phyloP scores from a whole-genome alignment of 2,888 invertebrate genomes.

The Drymonia ruficornis region DNA sequence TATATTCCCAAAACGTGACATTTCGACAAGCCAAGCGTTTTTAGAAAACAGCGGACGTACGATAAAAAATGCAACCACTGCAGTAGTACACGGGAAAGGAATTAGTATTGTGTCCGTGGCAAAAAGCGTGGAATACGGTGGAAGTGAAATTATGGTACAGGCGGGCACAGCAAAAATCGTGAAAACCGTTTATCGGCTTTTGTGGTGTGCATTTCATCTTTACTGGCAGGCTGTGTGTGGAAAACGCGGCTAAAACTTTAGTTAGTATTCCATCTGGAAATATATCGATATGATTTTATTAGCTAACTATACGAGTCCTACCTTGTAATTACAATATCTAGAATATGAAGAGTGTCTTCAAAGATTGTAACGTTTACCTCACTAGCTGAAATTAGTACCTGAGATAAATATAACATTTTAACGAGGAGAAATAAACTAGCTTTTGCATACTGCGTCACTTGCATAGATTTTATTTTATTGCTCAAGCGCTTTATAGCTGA shows the following conservation, averaged over 20 bases:
- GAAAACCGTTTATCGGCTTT: constrained; percentile 15
- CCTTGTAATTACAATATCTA: neutral
- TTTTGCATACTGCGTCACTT: constrained; percentile 2
- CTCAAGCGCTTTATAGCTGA: neutral
- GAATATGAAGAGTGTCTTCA: neutral
- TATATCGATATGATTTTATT: too few species aligned
- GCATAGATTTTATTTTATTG: constrained; percentile 1
- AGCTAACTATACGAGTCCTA: too few species aligned
- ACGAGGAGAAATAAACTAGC: neutral
- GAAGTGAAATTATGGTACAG: constrained; percentile 16
- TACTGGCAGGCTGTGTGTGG: too few species aligned
- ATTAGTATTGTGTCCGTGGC: constrained; percentile 16
- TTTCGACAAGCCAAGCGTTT: constrained; percentile 25
- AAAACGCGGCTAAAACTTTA: too few species aligned
- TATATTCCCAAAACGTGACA: constrained; percentile 27
- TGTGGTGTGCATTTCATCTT: constrained; percentile 3
- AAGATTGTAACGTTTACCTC: neutral
- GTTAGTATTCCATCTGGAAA: too few species aligned
- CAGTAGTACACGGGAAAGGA: constrained; percentile 14
- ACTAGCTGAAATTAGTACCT: constrained; percentile 5
- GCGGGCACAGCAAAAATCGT: constrained; percentile 12
- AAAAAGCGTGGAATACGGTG: constrained; percentile 13
- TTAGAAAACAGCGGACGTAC: constrained; percentile 20
- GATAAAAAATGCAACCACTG: constrained; percentile 21
- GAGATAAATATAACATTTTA: neutral